Evolutionary conservation across 92 coral and sea anemone genomes (phyloP), one percentile per base, ranked within the genome.

Genomic region (Porites lobata): DNA sequence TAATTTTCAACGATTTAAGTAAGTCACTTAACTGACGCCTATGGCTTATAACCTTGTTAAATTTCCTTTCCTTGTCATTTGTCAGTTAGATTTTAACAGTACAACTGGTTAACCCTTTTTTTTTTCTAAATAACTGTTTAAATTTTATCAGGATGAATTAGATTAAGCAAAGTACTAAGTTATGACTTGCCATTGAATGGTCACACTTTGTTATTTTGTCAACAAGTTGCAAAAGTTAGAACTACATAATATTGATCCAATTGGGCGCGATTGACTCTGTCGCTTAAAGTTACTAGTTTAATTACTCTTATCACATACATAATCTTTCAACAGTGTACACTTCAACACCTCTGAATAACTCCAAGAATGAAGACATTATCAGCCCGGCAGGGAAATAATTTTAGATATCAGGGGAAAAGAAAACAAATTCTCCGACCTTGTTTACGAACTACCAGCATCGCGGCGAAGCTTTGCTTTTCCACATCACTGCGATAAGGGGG

Each of bases 401-500:
- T 6, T 10, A 54, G 65, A 17, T 73, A 50, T 73, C 52, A 38
- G 69, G 6, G 51, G 12, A 32, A 38, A 38, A 38, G 52, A 50
- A 71, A 32, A 50, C 56, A 17, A 71, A 71, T 71, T 71, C 51
- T 24, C 74, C 75, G 64, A 68, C 76, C 53, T 68, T 19, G 70
- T 78, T 22, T 78, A 63, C 64, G 26, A 24, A 18, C 65, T 67
- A 24, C 69, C 12, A 26, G 50, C 80, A 21, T 15, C 50, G 87
- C 87, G 87, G 87, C 50, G 18, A 15, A 61, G n/a, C 87, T 84
- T 84, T 84, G 72, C 22, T 24, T 84, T 84, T 73, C 79, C 87
- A 84, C 73, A 50, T 74, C 87, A 84, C 11, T 84, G 74, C 26
- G 50, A 63, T 50, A 62, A 9, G 47, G 7, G 22, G 74, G 15